Conservation (phyloP, 2,888 invertebrate species). For the Pardosa pseudoannulata region DNA sequence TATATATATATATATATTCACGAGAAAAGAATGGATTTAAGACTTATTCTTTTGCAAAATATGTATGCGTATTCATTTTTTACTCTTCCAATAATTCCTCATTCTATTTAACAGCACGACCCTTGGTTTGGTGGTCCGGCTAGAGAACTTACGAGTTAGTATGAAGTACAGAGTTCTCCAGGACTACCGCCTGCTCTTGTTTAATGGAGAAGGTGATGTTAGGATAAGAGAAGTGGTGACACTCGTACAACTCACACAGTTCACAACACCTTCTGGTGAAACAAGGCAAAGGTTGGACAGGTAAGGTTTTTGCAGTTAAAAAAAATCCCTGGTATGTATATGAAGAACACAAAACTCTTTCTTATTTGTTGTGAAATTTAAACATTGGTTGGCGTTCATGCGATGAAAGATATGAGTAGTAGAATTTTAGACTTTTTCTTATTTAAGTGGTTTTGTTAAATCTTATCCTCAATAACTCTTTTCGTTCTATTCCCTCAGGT, state of each 20-base stretch:
- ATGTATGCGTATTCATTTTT: not conserved
- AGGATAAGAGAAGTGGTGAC: conserved; percentile 70
- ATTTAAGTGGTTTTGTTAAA: too few species aligned
- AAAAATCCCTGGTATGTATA: too few species aligned
- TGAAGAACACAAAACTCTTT: too few species aligned
- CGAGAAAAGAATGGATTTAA: too few species aligned
- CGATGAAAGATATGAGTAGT: too few species aligned
- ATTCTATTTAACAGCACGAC: conserved; percentile 70
- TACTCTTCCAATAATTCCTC: not conserved
- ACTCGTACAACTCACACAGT: conserved; percentile 74
- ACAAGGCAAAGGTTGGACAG: conserved; percentile 71
- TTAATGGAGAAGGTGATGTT: conserved; percentile 74
- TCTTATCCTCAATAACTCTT: conserved; percentile 33
- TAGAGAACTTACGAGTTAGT: conserved; percentile 73
- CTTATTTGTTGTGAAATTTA: too few species aligned
- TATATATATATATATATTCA: too few species aligned
- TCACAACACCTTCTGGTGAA: conserved; percentile 61
- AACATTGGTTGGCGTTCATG: too few species aligned
- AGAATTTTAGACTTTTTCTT: too few species aligned
- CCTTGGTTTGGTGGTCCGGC: conserved; percentile 73
- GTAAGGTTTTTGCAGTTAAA: too few species aligned
- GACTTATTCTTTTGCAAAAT: too few species aligned
- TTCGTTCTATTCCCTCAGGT: conserved; percentile 5
- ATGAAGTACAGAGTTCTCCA: conserved; percentile 74
- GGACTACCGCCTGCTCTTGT: conserved; percentile 74